Base-by-base conservation (phyloP, 2,888 invertebrate genomes). In the Meganola albula region DNA sequence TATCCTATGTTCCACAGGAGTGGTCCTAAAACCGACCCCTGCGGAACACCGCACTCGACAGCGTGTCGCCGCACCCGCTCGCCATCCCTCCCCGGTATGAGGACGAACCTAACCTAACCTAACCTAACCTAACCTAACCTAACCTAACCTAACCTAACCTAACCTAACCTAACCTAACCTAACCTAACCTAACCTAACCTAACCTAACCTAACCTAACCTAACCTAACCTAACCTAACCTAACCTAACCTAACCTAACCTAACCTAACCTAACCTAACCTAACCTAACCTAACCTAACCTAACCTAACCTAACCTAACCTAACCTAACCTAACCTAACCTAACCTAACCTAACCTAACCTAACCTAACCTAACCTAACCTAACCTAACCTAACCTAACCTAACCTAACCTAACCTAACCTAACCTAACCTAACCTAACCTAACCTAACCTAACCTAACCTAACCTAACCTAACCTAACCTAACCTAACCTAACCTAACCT, bases 391-490 rank as follows among this genome's bases (percentile, higher is more conserved):
- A 39, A 35, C 34, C 39, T 34, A 34, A 38, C 33, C 37, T 34
- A 34, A 38, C 33, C 40, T 37, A 40, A 40, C 36, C 40, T 34
- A 37, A 40, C 35, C 40, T 36, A 40, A 40, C 35, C 40, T 36
- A 36, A 40, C 34, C 37, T 37, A 34, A 37, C 37, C 37, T 34
- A 34, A 37, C 37, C 40, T 37, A 37, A 34, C 36, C 40, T 33
- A 33, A 40, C 34, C 38, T 34, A 34, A 38, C 34, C 38, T 34
- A 34, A 41, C 33, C 40, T 35, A 37, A 41, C 37, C 37, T 41
- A 37, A 37, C 39, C 39, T 34, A 33, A 34, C 40, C 37, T 37
- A 40, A 40, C 40, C 40, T 40, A 40, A 40, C 40, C 35, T 40
- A 40, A 34, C 34, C 34, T 34, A 33, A 33, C 33, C 33, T 33